Evolutionary conservation across 2,888 invertebrate species (phyloP), one percentile per base, ranked within the genome.

Genomic region (Caenorhabditis sp.): DNA sequence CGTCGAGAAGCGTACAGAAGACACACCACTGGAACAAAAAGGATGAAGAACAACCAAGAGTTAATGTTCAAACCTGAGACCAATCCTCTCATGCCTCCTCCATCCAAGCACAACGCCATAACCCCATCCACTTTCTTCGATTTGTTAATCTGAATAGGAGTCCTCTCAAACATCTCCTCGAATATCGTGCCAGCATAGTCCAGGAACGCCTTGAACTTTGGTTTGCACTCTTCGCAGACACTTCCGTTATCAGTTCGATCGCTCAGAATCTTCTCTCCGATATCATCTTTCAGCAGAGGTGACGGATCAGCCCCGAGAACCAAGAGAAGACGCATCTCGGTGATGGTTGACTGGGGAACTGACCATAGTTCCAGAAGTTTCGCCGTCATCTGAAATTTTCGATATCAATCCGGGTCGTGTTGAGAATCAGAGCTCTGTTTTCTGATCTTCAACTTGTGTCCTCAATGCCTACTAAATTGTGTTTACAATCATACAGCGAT

Each of bases 1-100:
- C 90, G 73, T 61, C 89, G 79, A 24, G 90, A 90, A 2, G 89
- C 84, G 76, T 90, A 90, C 8, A 90, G 70, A 24, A 90, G 86
- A 59, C 89, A 90, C 0, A 90, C 89, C 8, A 90, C 89, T 31
- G 87, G n/a, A n/a, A n/a, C n/a, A n/a, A n/a, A 31, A 66, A 47
- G 26, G 10, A 6, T 7, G 19, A 44, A 31, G 22, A 35, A 35
- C 8, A 8, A 35, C 8, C 31, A 44, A 38, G n/a, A 63, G 10
- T 8, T 24, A 24, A 31, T 47, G 16, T 14, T 22, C 12, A 26
- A 26, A 66, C 66, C 66, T 19, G 66, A 89, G 49, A 90, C 90
- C 16, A 90, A 84, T 19, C 90, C 90, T 74, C 90, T 44, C 84
- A 86, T 83, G 19, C 85, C 86, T 26, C 90, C 90, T 5, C 90